Conservation (phyloP, 2,888 invertebrate genomes). For the Diadromus collaris region DNA sequence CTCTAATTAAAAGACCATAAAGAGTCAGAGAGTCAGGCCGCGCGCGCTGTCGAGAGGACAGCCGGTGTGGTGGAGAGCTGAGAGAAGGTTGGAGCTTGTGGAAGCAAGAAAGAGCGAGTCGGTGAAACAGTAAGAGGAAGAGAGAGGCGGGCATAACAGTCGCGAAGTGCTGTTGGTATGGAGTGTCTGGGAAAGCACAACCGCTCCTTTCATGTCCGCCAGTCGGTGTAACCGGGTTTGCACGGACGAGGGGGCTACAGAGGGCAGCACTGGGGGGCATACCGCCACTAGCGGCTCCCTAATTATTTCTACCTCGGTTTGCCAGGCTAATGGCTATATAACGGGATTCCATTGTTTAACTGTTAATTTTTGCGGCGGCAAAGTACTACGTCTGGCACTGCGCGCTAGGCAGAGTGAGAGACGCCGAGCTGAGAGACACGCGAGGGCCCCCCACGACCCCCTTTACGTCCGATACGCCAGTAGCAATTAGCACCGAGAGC, state of each 20-base stretch:
- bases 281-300: constrained; percentile 58
- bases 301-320: constrained; percentile 74
- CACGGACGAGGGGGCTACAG: constrained; percentile 47
- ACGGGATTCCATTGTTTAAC: constrained; percentile 75
- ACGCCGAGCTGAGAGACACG: constrained; percentile 57
- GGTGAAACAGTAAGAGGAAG: neutral
- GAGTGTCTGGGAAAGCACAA: constrained; percentile 75
- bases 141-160: constrained; percentile 67
- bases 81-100: constrained; percentile 33
- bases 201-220: constrained; percentile 75
- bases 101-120: constrained; percentile 22
- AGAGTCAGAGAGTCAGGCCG: constrained; percentile 70
- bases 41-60: constrained; percentile 47
- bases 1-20: constrained; percentile 77
- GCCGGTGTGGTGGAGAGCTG: constrained; percentile 25
- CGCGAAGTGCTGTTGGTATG: constrained; percentile 67
- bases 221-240: constrained; percentile 69
- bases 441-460: too few relatives aligned
- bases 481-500: constrained; percentile 66
- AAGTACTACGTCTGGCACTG: constrained; percentile 60
- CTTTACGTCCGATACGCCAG: constrained; percentile 54
- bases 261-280: constrained; percentile 47
- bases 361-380: constrained; percentile 74
- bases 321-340: constrained; percentile 71
- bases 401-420: constrained; percentile 29